Evolutionary conservation across 2,113 vertebrate species (phyloP).

Genomic region (Varanus komodoensis): DNA sequence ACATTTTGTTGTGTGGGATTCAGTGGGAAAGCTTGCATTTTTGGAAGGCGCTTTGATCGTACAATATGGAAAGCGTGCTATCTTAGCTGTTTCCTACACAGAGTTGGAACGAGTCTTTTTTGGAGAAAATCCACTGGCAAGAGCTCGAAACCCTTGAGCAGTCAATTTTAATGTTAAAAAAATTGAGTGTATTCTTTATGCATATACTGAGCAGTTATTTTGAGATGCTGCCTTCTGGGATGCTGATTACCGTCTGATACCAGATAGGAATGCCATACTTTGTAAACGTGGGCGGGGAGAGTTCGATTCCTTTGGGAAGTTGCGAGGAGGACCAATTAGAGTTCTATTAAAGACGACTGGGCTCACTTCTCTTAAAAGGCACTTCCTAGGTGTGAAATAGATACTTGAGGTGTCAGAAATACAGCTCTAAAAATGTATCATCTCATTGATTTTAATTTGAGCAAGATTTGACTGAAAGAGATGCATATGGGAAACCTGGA

Average conservation of each 20-base stretch:
- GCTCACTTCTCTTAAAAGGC: conserved; percentile 72
- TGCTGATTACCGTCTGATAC: conserved; percentile 84
- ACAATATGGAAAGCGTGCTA: conserved; percentile 81
- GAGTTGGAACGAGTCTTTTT: conserved; percentile 81
- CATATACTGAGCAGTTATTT: conserved; percentile 84
- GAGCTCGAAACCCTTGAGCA: conserved; percentile 82
- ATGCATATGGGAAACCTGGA: conserved; percentile 13
- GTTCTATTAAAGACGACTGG: conserved; percentile 62
- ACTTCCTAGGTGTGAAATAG: conserved; percentile 63
- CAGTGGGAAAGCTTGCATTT: conserved; percentile 77
- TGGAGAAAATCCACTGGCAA: conserved; percentile 83
- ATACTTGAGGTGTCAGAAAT: conserved; percentile 55
- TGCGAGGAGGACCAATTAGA: conserved; percentile 68
- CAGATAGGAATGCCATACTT: conserved; percentile 82
- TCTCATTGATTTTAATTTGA: conserved; percentile 49
- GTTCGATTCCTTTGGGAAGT: conserved; percentile 68
- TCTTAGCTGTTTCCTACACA: conserved; percentile 79
- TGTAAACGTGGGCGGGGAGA: conserved; percentile 80
- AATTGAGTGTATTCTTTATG: conserved; percentile 84
- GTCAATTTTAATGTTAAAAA: conserved; percentile 81
- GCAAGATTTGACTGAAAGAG: conserved; percentile 48
- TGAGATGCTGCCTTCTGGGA: conserved; percentile 87
- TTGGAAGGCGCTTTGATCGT: conserved; percentile 77
- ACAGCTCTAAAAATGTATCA: conserved; percentile 57
- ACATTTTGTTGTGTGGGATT: conserved; percentile 79